Base-by-base conservation (phyloP, 2,888 invertebrate genomes). In the Mimachlamys varia region DNA sequence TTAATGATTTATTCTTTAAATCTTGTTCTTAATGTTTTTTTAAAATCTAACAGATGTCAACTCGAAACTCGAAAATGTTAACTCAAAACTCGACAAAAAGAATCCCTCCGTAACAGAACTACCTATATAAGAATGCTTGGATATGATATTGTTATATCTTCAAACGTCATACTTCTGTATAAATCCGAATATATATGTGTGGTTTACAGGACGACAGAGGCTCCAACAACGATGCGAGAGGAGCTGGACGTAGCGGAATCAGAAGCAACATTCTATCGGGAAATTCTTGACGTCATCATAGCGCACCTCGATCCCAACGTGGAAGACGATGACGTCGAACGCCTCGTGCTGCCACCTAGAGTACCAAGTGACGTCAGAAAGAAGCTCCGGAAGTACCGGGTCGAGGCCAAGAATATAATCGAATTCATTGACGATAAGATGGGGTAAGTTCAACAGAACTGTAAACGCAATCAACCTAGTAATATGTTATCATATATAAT, bases 351-450 rank as follows among this genome's bases (percentile, higher is more conserved):
- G 33, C 76, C 76, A 76, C 76, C 76, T 10, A 1, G 27, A 15
- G 76, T 76, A 7, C 76, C 76, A 12, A 76, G 17, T 76, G 76
- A 76, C 33, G 76, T 76, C 76, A 76, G 76, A 76, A 76, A 76
- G 76, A 76, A 76, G 33, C 76, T 76, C 27, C 76, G 76, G 5
- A 76, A 76, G 15, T 76, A 76, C 76, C 27, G 76, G 33, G 76
- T 76, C 2, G 76, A 76, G 76, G 76, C 76, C 12, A 76, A 76
- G 76, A 76, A 76, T 15, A 76, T 76, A 2, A 33, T 76, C 10
- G 76, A 76, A 33, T 76, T 33, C 13, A 76, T 76, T 33, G 33
- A 76, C 27, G 76, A 76, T 33, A 76, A 76, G 10, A 76, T 33
- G 13, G 76, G 76, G 76, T 76, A 15, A 27, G 76, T 33, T 58